Evolutionary conservation across 2,797 vertebrate genomes (phyloP), one percentile per base, ranked within the genome.

Genomic region (Lithobates pipiens): DNA sequence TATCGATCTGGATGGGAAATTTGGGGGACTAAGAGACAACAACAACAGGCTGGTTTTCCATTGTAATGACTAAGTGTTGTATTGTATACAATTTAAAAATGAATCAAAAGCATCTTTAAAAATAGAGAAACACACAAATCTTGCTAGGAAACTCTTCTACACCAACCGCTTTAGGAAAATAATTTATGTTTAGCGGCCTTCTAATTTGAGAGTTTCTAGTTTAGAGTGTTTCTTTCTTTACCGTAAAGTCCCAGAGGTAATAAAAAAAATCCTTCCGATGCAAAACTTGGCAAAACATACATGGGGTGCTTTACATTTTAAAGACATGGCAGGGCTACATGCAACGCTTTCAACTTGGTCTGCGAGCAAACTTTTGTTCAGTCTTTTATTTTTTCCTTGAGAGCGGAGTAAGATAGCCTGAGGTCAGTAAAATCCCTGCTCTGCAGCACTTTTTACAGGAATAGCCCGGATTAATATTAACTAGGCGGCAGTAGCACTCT

Each of bases 341-440:
- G 72, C 50, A 86, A 77, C 46, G 79, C 73, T 77, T 77, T 85
- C 67, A 50, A 77, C 54, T 50, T 54, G 76, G 68, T 25, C 34
- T 42, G 83, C 18, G 15, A 79, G 54, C 39, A 73, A 85, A 85
- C 69, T 85, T 65, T 83, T 72, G 21, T 46, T 57, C 78, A 68
- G 44, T 32, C 42, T 70, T 71, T 23, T 61, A 23, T 80, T 90
- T 46, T 61, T 61, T 61, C 82, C 89, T 87, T 86, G 44, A 68
- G 76, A 5, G 83, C 83, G 88, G 83, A 89, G 88, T 82, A 70
- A 74, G 70, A 92, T 90, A 90, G 89, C 90, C 91, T 85, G 86
- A 84, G 82, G 90, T 92, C 89, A 93, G 88, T 88, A 70, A 81
- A 85, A 88, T 90, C 88, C 86, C 88, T 91, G 89, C 88, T 90